Evolutionary conservation across 1,140 invertebrate species (phyloP), one percentile per base, ranked within the genome.

Genomic region (Trichomalopsis sarcophagae): DNA sequence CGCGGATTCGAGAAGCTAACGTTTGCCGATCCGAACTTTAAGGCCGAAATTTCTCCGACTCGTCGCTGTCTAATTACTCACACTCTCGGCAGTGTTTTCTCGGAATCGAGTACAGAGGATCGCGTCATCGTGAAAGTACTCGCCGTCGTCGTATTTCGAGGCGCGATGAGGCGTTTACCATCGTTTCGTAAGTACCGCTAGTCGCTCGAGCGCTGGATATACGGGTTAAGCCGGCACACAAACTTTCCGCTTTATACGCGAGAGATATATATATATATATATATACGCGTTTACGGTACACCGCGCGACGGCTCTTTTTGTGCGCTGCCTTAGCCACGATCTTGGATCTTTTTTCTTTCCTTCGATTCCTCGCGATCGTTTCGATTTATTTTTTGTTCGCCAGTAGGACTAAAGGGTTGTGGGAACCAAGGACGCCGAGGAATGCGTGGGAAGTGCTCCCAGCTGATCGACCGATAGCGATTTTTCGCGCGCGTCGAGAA

Each of bases 131-230:
- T 86, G 81, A 80, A 86, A 78, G 85, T 86, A 27, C 62, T 14
- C 23, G 55, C 44, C 73, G n/a, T 62, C 71, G 66, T 47, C 30
- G 27, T 27, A 27, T 36, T 36, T 36, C 3, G 33, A 27, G 23
- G 30, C 2, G 71, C 78, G 68, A 80, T 50, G 84, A 23, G 71
- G 73, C 36, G 62, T 68, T 47, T 40, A 47, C 75, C 83, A 47
- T 84, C 77, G 23, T 80, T 80, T 84, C 77, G 10, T 66, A 84
- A 84, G 83, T 84, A 84, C 83, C 83, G 83, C 83, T 84, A 84
- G 33, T 84, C 68, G n/a, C 75, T 84, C 71, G 47, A 27, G 27
- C 47, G 68, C 83, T 75, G 77, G 83, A 84, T 84, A 79, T 84
- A 75, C 83, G 83, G 69, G 83, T 75, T 80, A 36, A 84, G 69